These are phyloP conservation scores for Eupithecia exiguata DNA, from an alignment of 2,888 invertebrate genomes.

Conservation along the genomic window DNA sequence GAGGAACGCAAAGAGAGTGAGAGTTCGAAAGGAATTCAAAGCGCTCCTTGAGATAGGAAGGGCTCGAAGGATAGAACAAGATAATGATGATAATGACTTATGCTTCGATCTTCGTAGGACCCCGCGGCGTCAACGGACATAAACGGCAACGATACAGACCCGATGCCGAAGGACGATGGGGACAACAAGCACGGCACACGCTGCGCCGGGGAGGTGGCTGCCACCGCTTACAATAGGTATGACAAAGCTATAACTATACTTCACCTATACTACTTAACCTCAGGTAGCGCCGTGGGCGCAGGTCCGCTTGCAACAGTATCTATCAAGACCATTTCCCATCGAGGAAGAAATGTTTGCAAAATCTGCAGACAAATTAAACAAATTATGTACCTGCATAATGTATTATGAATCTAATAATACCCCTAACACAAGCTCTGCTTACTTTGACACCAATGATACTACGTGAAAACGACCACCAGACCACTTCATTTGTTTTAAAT, in stretches of 20 bases:
- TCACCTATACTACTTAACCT: neutral
- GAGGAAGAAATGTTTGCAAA: neutral
- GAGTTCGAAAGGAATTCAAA: too few relatives aligned
- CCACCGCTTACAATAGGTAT: conserved; percentile 92
- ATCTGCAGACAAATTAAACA: neutral
- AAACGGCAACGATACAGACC: conserved; percentile 98
- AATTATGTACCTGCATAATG: neutral
- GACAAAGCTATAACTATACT: neutral
- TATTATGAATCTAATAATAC: neutral
- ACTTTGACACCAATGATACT: neutral
- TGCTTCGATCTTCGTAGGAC: conserved; percentile 81
- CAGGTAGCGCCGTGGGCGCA: neutral
- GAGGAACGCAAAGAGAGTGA: too few relatives aligned
- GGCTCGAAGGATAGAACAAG: too few relatives aligned
- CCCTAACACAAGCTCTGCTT: neutral
- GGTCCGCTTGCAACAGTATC: neutral
- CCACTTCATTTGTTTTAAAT: too few relatives aligned
- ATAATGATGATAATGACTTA: neutral
- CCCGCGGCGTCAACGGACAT: conserved; percentile 97
- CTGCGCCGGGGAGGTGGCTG: conserved; percentile 99
- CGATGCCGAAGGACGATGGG: conserved; percentile 98
- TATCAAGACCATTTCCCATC: neutral
- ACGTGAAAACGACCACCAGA: neutral
- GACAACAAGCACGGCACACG: conserved; percentile 99
- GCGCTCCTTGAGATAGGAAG: too few relatives aligned